phyloP scores from a whole-genome alignment of 2,888 invertebrate species.

The Rhopalosiphum nymphaeae region DNA sequence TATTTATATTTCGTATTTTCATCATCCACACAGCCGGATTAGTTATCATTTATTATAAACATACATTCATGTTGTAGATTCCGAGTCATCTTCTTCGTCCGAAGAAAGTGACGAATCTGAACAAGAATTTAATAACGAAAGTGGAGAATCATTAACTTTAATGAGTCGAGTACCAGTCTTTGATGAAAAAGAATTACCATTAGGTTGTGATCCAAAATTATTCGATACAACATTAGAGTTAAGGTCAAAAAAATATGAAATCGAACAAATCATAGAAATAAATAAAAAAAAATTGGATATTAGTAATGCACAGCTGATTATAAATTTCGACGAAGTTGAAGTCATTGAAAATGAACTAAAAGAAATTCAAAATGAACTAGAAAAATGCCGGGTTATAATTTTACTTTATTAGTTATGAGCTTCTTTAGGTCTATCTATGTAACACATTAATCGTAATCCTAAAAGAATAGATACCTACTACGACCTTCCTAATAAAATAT shows the following conservation, averaged over 20 bases:
- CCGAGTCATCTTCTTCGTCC: slow-evolving; percentile 71
- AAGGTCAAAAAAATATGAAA: slow-evolving; percentile 74
- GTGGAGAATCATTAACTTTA: slow-evolving; percentile 21
- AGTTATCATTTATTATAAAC: not conserved
- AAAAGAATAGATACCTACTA: not conserved
- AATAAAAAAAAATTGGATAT: slow-evolving; percentile 74
- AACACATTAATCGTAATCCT: not conserved
- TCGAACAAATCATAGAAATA: slow-evolving; percentile 77
- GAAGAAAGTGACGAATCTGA: slow-evolving; percentile 71
- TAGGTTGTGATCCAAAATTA: slow-evolving; percentile 78
- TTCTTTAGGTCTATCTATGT: not conserved
- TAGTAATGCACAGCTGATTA: slow-evolving; percentile 75
- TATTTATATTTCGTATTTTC: not conserved
- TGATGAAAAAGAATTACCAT: slow-evolving; percentile 81
- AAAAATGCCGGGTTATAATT: slow-evolving; percentile 26
- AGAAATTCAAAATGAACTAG: not conserved
- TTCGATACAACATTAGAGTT: slow-evolving; percentile 78
- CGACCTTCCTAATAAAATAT: not conserved
- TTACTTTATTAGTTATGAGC: not conserved
- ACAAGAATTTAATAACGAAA: slow-evolving; percentile 72
- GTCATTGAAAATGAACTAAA: slow-evolving; percentile 10
- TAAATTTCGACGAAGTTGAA: slow-evolving; percentile 12
- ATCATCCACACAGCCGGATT: not conserved
- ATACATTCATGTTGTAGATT: slow-evolving; percentile 4
- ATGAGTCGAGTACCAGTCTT: slow-evolving; percentile 69